Evolutionary conservation across 2,113 vertebrate genomes (phyloP).

Genomic region (Lepus timidus): DNA sequence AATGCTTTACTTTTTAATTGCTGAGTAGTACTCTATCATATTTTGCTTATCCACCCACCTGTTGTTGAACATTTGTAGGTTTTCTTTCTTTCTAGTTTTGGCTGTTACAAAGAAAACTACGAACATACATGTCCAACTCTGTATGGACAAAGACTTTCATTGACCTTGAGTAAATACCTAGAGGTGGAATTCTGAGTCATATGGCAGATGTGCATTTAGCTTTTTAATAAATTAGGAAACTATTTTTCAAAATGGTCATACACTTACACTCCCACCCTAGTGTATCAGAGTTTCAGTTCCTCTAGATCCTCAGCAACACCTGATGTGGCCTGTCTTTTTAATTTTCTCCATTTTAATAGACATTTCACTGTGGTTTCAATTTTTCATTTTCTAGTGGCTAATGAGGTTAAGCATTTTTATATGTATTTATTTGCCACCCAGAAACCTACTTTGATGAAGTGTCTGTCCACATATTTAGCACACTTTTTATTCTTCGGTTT

Average conservation of each 20-base stretch:
- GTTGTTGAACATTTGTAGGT: background rate
- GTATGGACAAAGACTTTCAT: background rate
- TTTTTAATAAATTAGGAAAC: slow-evolving; percentile 44
- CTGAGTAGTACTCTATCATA: background rate
- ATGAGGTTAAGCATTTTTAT: background rate
- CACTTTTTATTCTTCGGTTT: slow-evolving; percentile 8
- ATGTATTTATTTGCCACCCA: background rate
- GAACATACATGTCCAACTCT: background rate
- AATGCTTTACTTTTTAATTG: background rate
- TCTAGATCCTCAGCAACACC: background rate
- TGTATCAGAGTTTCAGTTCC: background rate
- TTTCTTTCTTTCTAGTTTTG: slow-evolving; percentile 1
- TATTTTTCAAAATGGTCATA: slow-evolving; percentile 26
- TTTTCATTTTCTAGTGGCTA: background rate
- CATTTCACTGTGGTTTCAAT: background rate
- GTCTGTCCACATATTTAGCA: background rate
- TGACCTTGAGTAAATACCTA: slow-evolving; percentile 14
- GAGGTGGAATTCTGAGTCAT: background rate
- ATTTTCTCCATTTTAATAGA: background rate
- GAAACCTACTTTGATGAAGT: background rate
- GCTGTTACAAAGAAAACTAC: slow-evolving; percentile 16
- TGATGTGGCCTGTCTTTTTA: background rate
- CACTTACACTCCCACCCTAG: background rate
- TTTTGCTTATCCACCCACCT: background rate
- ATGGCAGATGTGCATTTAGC: background rate